These are phyloP conservation scores for Tapirus terrestris DNA, from an alignment of 2,113 vertebrate species.

Conservation along the genomic window DNA sequence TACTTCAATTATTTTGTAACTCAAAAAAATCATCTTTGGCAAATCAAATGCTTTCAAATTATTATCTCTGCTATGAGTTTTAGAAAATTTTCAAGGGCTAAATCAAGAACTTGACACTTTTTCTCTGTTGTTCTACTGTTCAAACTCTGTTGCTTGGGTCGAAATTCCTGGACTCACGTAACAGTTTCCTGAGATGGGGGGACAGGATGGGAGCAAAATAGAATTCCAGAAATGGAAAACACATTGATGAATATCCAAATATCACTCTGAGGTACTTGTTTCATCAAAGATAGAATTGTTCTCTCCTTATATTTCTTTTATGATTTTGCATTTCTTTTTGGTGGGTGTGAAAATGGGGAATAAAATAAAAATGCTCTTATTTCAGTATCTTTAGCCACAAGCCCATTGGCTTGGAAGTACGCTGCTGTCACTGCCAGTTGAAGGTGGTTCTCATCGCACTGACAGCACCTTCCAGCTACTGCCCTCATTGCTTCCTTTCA, in stretches of 20 bases:
- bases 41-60: not conserved
- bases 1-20: not conserved
- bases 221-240: constrained; percentile 38
- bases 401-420: not conserved
- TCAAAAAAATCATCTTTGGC: not conserved
- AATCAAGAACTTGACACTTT: not conserved
- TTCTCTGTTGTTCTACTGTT: not conserved
- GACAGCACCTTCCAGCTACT: not conserved
- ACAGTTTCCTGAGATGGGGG: not conserved
- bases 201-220: not conserved
- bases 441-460: constrained; percentile 35
- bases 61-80: not conserved
- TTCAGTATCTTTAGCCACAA: constrained; percentile 23
- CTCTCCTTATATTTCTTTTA: not conserved
- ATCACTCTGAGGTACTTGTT: not conserved
- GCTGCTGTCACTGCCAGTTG: not conserved
- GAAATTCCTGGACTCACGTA: not conserved
- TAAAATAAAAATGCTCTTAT: constrained; percentile 32
- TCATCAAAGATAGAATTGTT: constrained; percentile 38
- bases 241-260: constrained; percentile 45
- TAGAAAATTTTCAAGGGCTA: not conserved
- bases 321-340: constrained; percentile 23
- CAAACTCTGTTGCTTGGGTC: not conserved
- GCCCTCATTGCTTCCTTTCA: not conserved
- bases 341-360: not conserved